These are phyloP conservation scores for Saguinus imperator DNA, from an alignment of 2,113 vertebrate species.

Conservation along the genomic window DNA sequence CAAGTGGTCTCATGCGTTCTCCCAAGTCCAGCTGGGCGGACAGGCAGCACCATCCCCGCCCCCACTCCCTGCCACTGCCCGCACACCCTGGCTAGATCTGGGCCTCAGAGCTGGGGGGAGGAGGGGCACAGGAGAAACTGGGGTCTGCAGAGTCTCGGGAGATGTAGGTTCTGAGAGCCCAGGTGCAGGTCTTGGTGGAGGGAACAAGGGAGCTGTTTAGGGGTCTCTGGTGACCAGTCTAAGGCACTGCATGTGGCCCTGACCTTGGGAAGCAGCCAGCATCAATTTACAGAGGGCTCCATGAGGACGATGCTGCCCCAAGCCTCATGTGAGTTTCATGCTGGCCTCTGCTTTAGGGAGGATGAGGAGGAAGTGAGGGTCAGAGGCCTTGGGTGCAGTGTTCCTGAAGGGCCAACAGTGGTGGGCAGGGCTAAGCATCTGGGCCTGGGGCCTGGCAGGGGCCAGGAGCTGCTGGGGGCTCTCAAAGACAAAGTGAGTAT, in stretches of 20 bases:
- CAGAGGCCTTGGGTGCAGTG: neutral
- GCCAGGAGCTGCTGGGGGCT: neutral
- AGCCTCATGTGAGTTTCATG: no score
- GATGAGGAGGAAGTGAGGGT: rapidly evolving
- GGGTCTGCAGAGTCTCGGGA: neutral
- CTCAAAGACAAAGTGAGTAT: neutral
- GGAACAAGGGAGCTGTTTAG: neutral
- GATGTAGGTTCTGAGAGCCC: neutral
- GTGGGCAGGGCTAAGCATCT: neutral
- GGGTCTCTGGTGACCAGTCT: neutral
- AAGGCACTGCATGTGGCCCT: neutral
- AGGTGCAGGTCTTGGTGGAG: neutral
- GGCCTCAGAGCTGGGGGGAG: neutral
- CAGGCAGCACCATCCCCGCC: neutral
- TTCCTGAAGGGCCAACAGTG: neutral
- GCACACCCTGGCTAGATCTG: neutral
- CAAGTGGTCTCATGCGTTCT: neutral
- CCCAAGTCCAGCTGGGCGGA: neutral
- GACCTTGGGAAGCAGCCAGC: neutral
- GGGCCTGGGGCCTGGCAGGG: neutral
- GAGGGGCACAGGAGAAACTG: neutral
- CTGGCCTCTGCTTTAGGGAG: neutral
- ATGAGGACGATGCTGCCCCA: neutral
- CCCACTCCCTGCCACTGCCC: no score
- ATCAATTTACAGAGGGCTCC: no score